Evolutionary conservation across 2,797 vertebrate genomes (phyloP).

Genomic region (Danio jaintianensis): DNA sequence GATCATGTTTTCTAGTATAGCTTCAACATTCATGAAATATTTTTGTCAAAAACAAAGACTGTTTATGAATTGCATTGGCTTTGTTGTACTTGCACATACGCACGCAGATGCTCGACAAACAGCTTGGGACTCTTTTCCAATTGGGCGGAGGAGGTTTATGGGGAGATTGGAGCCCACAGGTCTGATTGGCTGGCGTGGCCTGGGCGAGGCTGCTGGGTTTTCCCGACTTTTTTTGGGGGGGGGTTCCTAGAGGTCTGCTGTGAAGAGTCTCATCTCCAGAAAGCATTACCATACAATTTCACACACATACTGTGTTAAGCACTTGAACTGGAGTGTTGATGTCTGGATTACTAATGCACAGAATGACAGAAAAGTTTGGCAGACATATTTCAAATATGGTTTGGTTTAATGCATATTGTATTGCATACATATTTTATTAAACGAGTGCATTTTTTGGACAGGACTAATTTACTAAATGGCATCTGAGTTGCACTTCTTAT

Average conservation of each 20-base stretch:
- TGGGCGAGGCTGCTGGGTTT: conserved; percentile 61
- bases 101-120: conserved; percentile 35
- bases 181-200: conserved; percentile 70
- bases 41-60: not conserved
- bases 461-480: too few species aligned
- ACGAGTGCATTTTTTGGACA: too few species aligned
- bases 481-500: too few species aligned
- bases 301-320: conserved; percentile 50
- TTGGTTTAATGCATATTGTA: not conserved
- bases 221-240: conserved; percentile 36
- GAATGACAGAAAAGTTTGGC: not conserved
- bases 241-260: conserved; percentile 70
- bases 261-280: conserved; percentile 72
- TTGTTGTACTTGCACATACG: conserved; percentile 18
- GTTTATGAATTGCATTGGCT: not conserved
- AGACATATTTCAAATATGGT: not conserved
- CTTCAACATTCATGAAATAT: not conserved
- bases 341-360: conserved; percentile 64
- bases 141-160: conserved; percentile 50
- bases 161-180: conserved; percentile 48
- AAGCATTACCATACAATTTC: conserved; percentile 69
- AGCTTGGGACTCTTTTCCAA: conserved; percentile 44
- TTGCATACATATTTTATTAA: not conserved
- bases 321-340: conserved; percentile 64
- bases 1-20: not conserved